phyloP scores from a whole-genome alignment of 2,888 invertebrate species.

The Troides aeacus region DNA sequence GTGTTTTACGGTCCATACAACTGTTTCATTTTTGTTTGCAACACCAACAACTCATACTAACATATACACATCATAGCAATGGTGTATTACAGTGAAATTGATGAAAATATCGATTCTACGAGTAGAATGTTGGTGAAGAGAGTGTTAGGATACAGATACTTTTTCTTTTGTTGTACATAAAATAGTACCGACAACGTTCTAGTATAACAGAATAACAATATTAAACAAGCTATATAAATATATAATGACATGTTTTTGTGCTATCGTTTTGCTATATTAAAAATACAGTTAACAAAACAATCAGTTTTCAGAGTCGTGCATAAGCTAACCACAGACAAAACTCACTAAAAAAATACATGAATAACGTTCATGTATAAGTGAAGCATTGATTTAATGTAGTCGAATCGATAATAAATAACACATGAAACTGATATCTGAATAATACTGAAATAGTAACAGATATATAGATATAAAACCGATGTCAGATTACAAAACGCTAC shows the following conservation, averaged over 20 bases:
- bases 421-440: too few species aligned
- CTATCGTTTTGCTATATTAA: background rate
- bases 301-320: background rate
- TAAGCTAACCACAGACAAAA: too few species aligned
- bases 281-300: too few species aligned
- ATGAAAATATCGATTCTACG: background rate
- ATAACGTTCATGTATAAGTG: too few species aligned
- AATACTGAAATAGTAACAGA: too few species aligned
- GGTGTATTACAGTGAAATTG: background rate
- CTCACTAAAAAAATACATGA: too few species aligned
- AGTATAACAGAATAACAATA: too few species aligned
- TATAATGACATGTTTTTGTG: background rate
- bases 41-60: background rate
- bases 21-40: slow-evolving; percentile 2
- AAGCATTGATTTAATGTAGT: too few species aligned
- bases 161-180: background rate
- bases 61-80: background rate
- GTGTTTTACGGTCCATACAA: slow-evolving; percentile 5
- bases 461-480: background rate
- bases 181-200: too few species aligned
- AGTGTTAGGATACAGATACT: background rate
- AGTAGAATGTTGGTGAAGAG: background rate
- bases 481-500: background rate
- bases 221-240: background rate
- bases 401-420: too few species aligned